Percentiles rank a stretch among this genome's conserved stretches.
Conservation (phyloP, 1,140 invertebrate genomes). For the Frieseomelitta varia region DNA sequence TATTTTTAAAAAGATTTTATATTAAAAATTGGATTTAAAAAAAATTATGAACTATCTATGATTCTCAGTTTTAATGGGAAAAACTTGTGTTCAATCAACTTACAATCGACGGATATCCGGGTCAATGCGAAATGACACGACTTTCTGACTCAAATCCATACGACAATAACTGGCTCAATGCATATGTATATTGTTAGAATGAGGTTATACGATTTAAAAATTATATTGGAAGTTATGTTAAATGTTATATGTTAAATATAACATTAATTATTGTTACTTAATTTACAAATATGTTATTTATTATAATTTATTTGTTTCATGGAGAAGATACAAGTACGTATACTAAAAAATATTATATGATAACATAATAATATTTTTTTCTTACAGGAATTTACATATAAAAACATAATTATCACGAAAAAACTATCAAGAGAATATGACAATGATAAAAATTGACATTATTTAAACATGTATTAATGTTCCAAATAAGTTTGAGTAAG, state of each 20-base stretch:
- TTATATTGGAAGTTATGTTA: neutral
- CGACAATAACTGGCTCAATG: neutral
- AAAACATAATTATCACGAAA: neutral
- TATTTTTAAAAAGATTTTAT: neutral
- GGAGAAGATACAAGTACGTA: neutral
- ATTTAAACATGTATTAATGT: neutral
- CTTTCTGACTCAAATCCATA: slow-evolving; percentile 1
- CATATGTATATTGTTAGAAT: neutral
- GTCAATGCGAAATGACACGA: slow-evolving; percentile 61
- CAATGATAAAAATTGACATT: neutral
- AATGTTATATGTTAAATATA: neutral
- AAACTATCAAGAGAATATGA: neutral
- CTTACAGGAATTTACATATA: neutral
- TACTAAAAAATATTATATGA: neutral
- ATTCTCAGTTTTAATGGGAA: neutral
- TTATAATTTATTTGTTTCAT: neutral
- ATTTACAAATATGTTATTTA: neutral
- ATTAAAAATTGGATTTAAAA: neutral
- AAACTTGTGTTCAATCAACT: slow-evolving; percentile 29
- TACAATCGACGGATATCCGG: slow-evolving; percentile 73
- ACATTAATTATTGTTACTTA: neutral
- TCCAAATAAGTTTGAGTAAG: neutral
- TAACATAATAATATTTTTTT: neutral
- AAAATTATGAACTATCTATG: neutral
- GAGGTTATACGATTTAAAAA: neutral